Base-by-base conservation (phyloP, 2,797 vertebrate genomes). In the Bradypodion pumilum region DNA sequence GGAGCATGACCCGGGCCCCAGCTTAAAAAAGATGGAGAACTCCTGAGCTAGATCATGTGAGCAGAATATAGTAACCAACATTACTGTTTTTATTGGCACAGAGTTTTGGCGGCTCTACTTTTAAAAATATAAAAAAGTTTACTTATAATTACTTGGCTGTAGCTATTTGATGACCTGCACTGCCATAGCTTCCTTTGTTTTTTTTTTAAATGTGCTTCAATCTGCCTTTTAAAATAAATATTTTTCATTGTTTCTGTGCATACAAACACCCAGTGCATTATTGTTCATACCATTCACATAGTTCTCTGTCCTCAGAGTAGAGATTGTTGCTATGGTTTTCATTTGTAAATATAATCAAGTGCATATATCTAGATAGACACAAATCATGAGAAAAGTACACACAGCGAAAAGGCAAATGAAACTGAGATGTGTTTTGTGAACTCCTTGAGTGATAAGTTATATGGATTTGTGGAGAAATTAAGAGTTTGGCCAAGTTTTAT, bases 161-260 rank as follows among this genome's bases (percentile, higher is more conserved):
- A 25, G 16, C 62, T 32, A 32, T 46, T 78, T 40, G 44, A 19
- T 15, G 23, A 77, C 27, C 7, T 62, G 59, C 35, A 62, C 25
- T 12, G 4, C 15, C 19, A 35, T 56, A 42, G 19, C 59, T 66
- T 27, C 27, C 68, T 27, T 7, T 62, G 27, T 62, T 40, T 73
- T 42, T 73, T 42, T 75, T 5, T 72, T 60, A 21, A 2, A 72
- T 29, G 25, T 73, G 25, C 1, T n/a, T 32, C 12, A n/a, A 12
- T n/a, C 7, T 81, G 15, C 35, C 23, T 37, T 46, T 49, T n/a
- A n/a, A 65, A 1, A 7, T 19, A 63, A 63, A 35, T 25, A 3
- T 8, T 27, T 46, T 79, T 78, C 68, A 78, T 83, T 92, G 88
- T 89, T 86, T 75, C 83, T 90, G 88, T 85, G 88, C 85, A 1